Evolutionary conservation across 92 coral and sea anemone genomes (phyloP).

Genomic region (Epizoanthus rinbou): DNA sequence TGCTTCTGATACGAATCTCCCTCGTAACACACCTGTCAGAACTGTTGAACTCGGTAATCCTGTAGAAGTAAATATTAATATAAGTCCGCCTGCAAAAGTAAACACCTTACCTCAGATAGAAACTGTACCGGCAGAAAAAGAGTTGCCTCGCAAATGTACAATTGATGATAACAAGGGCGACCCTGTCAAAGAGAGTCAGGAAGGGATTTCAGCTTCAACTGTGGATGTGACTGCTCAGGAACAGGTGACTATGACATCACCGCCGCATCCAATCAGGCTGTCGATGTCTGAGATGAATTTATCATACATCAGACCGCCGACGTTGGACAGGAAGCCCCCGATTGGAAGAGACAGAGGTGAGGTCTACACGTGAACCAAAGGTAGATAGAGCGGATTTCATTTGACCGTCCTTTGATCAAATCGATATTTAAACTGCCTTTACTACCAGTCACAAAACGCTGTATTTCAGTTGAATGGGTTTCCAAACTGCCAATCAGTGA

Average conservation of each 20-base stretch:
- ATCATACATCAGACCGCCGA: conserved; percentile 47
- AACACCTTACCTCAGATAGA: not conserved
- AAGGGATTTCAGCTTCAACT: conserved; percentile 34
- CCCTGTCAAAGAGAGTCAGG: not conserved
- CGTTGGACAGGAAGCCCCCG: conserved; percentile 57
- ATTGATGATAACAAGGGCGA: not conserved
- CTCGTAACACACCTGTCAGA: not conserved
- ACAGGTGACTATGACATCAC: conserved; percentile 72
- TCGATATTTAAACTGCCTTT: too few relatives aligned
- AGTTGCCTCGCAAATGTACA: not conserved
- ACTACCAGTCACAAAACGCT: too few relatives aligned
- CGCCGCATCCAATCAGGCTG: conserved; percentile 73
- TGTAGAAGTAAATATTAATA: conserved; percentile 11
- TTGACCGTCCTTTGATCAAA: too few relatives aligned
- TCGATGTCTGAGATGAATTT: conserved; percentile 67
- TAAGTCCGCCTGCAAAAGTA: conserved; percentile 37
- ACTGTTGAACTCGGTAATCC: conserved; percentile 31
- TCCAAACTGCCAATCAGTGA: too few relatives aligned
- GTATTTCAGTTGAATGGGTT: too few relatives aligned
- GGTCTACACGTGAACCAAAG: not conserved
- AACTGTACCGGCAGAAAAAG: not conserved
- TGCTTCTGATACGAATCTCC: not conserved
- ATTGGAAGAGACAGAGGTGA: conserved; percentile 75
- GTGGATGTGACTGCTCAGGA: conserved; percentile 64
- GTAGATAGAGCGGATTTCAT: too few relatives aligned